Conservation (phyloP, 2,797 vertebrate genomes). For the Amniataba percoides region DNA sequence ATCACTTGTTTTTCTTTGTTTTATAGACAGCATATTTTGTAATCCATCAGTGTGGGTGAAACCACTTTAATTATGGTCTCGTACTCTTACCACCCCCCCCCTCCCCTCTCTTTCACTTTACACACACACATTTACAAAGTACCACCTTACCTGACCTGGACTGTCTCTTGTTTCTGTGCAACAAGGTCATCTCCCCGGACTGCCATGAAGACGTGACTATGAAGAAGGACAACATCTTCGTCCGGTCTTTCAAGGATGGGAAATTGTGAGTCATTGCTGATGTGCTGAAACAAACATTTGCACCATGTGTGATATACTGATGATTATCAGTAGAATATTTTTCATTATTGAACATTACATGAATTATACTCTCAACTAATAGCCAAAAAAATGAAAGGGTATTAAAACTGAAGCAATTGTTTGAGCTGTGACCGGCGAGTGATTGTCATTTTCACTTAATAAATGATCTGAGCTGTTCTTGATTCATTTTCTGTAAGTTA, state of each 20-base stretch:
- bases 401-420: not conserved
- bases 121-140: not conserved
- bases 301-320: not conserved
- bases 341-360: not conserved
- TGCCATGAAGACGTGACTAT: slow-evolving; percentile 86
- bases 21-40: slow-evolving; percentile 36
- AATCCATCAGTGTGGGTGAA: slow-evolving; percentile 51
- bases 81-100: slow-evolving; percentile 1
- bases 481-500: slow-evolving; percentile 12
- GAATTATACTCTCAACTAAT: not conserved
- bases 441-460: not conserved
- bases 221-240: slow-evolving; percentile 88
- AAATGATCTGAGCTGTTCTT: slow-evolving; percentile 7
- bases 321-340: slow-evolving; percentile 11
- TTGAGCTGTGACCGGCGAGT: not conserved
- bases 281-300: not conserved
- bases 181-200: slow-evolving; percentile 87
- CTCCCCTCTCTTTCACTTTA: not conserved
- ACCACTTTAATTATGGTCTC: slow-evolving; percentile 40
- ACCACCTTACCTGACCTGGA: slow-evolving; percentile 40
- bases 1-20: slow-evolving; percentile 35
- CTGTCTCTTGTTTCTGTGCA: slow-evolving; percentile 58
- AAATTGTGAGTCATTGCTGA: slow-evolving; percentile 85
- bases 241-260: slow-evolving; percentile 89
- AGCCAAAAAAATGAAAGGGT: not conserved